Conservation (phyloP, 2,113 vertebrate genomes). For the Phrynosoma blainvillii region DNA sequence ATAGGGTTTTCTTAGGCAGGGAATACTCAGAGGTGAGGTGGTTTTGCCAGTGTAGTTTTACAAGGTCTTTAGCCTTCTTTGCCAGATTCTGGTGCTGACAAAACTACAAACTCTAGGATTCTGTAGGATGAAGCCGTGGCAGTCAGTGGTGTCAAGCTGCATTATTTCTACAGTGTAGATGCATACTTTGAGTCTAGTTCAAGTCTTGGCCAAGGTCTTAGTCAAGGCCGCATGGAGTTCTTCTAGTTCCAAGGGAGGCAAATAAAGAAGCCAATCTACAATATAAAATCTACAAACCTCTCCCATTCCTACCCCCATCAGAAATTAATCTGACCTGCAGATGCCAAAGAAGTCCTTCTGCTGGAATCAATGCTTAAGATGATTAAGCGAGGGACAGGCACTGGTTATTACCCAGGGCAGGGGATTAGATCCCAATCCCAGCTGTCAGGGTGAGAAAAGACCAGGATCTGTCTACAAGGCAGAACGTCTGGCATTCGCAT, state of each 20-base stretch:
- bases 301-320: not conserved
- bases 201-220: not conserved
- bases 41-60: too few relatives aligned
- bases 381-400: not conserved
- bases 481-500: not conserved
- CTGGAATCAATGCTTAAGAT: slow-evolving; percentile 12
- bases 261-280: not conserved
- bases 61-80: too few relatives aligned
- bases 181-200: too few relatives aligned
- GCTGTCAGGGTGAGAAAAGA: not conserved
- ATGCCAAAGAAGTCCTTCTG: not conserved
- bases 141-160: too few relatives aligned
- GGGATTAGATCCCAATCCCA: slow-evolving; percentile 14
- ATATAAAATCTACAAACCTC: not conserved
- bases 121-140: too few relatives aligned
- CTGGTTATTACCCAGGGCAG: slow-evolving; percentile 16
- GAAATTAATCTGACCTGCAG: slow-evolving; percentile 15
- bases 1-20: too few relatives aligned
- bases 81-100: too few relatives aligned
- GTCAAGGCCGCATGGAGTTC: too few relatives aligned
- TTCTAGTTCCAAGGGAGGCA: not conserved
- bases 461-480: not conserved
- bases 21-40: too few relatives aligned
- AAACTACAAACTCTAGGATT: too few relatives aligned
- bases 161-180: too few relatives aligned